Base-by-base conservation (phyloP, 1,140 invertebrate genomes). In the Eupeodes corollae region DNA sequence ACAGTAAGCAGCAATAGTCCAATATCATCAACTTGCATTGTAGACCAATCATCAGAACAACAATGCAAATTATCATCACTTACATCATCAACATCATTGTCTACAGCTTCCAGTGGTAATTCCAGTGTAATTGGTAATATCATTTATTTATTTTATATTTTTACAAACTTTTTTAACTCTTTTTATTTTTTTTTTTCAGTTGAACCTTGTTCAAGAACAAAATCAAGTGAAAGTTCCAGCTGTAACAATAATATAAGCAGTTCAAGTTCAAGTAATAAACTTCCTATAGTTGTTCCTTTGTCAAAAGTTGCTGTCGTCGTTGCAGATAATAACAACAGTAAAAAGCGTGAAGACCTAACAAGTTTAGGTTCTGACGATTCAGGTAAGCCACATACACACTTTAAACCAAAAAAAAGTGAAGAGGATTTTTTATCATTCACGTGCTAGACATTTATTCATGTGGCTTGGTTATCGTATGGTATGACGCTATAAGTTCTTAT, bases 301-400 rank as follows among this genome's bases (percentile, higher is more conserved):
- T 26, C 21, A 3, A 37, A 53, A 52, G 26, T 51, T 43, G 48
- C 32, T n/a, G 38, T 54, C 45, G 48, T 26, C 16, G 38, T 54
- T 42, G 13, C 12, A 21, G 52, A 54, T 34, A 53, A 50, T 1
- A 56, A 56, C 30, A 61, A 60, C 48, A 64, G 51, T 19, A 67
- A 69, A 42, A 69, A 79, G 56, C 71, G 78, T 31, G 80, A 82
- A 52, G 82, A 85, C 66, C 72, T 84, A 34, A 80, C 80, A 21
- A 84, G 82, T 56, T 67, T 88, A 9, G 87, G 86, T 13, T 91
- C 88, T 0, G 88, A 91, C 63, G 88, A 92, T 68, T 90, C 87
- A 13, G 79, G 79, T 68, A 53, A 41, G 53, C 47, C 3, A 19
- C 9, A 34, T 46, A 43, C 40, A 5, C 42, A n/a, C n/a, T n/a